Evolutionary conservation across 2,888 invertebrate genomes (phyloP).

Genomic region (Tenthredo notha): DNA sequence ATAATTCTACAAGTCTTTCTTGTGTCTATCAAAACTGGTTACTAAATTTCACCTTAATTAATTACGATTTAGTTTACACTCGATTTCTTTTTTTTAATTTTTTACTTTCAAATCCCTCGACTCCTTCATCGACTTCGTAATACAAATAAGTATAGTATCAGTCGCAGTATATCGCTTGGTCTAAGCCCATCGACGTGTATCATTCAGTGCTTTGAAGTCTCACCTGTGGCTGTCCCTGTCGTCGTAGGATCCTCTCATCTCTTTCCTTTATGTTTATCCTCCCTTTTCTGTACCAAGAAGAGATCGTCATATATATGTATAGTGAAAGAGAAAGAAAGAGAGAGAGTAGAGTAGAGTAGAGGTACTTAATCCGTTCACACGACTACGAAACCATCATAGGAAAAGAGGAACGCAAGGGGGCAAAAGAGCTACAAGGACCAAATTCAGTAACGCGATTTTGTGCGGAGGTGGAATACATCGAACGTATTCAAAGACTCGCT

Average conservation of each 20-base stretch:
- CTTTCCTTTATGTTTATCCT: not conserved
- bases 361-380: slow-evolving; percentile 52
- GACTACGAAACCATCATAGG: slow-evolving; percentile 52
- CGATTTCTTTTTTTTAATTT: not conserved
- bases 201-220: slow-evolving; percentile 51
- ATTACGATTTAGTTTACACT: not conserved
- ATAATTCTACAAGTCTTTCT: not conserved
- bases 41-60: not conserved
- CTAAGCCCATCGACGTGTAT: slow-evolving; percentile 40
- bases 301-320: not conserved
- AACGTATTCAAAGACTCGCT: slow-evolving; percentile 25
- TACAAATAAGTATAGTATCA: not conserved
- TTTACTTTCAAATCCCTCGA: not conserved
- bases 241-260: not conserved
- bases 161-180: not conserved
- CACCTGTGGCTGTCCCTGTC: slow-evolving; percentile 33
- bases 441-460: slow-evolving; percentile 49
- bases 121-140: not conserved
- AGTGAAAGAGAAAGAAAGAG: not conserved
- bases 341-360: not conserved
- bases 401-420: not conserved
- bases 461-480: slow-evolving; percentile 29
- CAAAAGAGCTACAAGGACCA: slow-evolving; percentile 24
- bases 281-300: not conserved
- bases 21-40: not conserved